Evolutionary conservation across 2,797 vertebrate genomes (phyloP).

Genomic region (Cossypha niveicapilla): DNA sequence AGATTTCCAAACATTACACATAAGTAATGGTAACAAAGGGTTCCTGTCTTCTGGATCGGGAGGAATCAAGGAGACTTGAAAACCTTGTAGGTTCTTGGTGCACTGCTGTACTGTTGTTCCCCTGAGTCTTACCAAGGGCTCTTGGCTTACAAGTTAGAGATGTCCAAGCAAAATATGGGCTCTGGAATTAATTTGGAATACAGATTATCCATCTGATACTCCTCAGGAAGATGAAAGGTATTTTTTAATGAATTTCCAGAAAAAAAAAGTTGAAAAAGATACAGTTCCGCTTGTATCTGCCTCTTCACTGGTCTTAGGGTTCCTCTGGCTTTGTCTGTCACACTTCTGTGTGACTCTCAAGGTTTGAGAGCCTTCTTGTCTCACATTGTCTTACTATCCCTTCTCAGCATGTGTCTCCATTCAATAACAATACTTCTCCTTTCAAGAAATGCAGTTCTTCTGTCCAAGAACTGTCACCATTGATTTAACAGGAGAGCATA

Average conservation of each 20-base stretch:
- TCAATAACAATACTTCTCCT: background rate
- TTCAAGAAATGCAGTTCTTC: background rate
- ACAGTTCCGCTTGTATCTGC: no score
- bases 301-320: background rate
- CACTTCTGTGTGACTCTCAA: background rate
- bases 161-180: background rate
- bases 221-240: background rate
- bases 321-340: background rate
- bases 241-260: background rate
- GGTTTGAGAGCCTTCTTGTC: background rate
- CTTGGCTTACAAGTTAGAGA: background rate
- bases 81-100: background rate
- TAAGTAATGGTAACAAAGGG: background rate
- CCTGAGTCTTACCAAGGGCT: background rate
- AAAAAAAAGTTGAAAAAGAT: background rate
- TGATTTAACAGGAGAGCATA: background rate
- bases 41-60: background rate
- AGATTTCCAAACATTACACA: background rate
- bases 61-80: background rate
- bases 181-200: background rate
- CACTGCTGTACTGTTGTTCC: background rate
- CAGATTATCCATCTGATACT: background rate
- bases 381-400: accelerated
- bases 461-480: background rate
- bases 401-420: background rate